Base-by-base conservation (phyloP, 2,888 invertebrate genomes). In the Chrysotoxum bicinctum region DNA sequence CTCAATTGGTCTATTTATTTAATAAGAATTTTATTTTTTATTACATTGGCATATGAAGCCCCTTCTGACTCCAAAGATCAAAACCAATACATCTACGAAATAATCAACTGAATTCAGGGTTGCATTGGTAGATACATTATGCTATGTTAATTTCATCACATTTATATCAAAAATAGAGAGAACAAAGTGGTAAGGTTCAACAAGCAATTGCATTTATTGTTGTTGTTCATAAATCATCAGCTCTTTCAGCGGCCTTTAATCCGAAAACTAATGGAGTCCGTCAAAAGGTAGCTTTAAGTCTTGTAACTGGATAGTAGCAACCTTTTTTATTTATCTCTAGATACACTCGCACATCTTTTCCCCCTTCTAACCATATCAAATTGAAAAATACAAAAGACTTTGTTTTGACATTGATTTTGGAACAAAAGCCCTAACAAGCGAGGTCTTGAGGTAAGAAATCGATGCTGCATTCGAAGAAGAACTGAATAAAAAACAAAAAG, bases 341-440 rank as follows among this genome's bases (percentile, higher is more conserved):
- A 5, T n/a, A 14, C 26, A n/a, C 50, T 23, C 3, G 1, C 48
- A 16, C 48, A 19, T 19, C 12, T 43, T 21, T 21, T 5, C 9
- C 7, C 19, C 62, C 62, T 43, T 16, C 4, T 10, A n/a, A 32
- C 7, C 45, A 26, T 32, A 16, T 10, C 35, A 43, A 48, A 43
- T n/a, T 5, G 32, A 52, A 68, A 35, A 68, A 81, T 16, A 70
- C 43, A 69, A 60, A 35, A 45, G 50, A 50, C 23, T 35, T 35
- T 32, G 23, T 26, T 32, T 75, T 80, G 75, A 68, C 84, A 80
- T 84, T 84, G 84, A 72, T 52, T 69, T 75, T 16, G 30, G 73
- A n/a, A 52, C 58, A 60, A 78, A 66, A 70, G 26, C 66, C 62
- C 62, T 50, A 77, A 72, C 70, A 35, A 40, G 7, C 64, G 30